Evolutionary conservation across 2,797 vertebrate genomes (phyloP), one percentile per base, ranked within the genome.

Genomic region (Falco cherrug): DNA sequence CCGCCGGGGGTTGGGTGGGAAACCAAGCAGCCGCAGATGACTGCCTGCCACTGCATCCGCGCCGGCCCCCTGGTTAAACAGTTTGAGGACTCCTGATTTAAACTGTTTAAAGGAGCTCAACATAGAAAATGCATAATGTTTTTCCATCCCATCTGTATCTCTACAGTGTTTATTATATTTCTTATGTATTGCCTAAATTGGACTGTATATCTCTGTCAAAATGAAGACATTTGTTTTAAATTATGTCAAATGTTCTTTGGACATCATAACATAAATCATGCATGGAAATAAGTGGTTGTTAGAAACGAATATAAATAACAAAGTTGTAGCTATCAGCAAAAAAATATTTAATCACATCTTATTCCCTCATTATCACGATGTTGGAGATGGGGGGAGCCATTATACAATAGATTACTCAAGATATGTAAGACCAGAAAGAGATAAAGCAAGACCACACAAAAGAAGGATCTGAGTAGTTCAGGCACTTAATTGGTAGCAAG

Each of bases 351-450:
- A 47, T 16, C 12, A 9, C 8, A 20, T 37, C 6, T 57, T 4
- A 35, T 28, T 65, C 28, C 14, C 4, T 74, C 16, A 26, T 61
- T 9, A 65, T 43, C 57, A 65, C 1, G 1, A 43, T 12, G 10
- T 21, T 2, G 4, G 5, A 15, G 5, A 20, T 10, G 5, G 60
- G 4, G 3, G 1, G 74, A 56, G 2, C 8, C 17, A 26, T 53
- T 64, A 13, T 3, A 13, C 2, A 57, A 41, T 50, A 61, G 64
- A 29, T 76, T 81, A 50, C 11, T 83, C 24, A 65, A 51, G 26
- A 7, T 56, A 31, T 14, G 31, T 57, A 45, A 37, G 31, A n/a
- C 31, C 11, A 71, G 37, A 60, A 3, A 69, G 25, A 81, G 6
- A 11, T 48, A 57, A 3, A 79, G 8, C 8, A 85, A 74, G 21